phyloP scores from a whole-genome alignment of 2,888 invertebrate species.

The Cinara cedri region DNA sequence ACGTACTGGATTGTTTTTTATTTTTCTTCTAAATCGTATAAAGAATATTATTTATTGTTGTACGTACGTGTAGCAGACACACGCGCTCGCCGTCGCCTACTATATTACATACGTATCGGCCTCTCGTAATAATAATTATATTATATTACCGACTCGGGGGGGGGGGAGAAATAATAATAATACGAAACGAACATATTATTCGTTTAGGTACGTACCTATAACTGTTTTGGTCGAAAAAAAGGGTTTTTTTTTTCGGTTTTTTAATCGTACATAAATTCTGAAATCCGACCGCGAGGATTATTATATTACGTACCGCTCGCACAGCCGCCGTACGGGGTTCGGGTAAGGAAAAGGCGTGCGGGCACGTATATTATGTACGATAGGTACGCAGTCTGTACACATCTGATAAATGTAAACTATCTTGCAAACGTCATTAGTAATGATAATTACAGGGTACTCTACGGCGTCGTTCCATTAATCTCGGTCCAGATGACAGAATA shows the following conservation, averaged over 20 bases:
- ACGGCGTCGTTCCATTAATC: conserved; percentile 51
- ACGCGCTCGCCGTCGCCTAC: neutral
- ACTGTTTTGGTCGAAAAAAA: conserved; percentile 17
- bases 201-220: neutral
- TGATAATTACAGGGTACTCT: conserved; percentile 53
- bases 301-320: neutral
- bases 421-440: conserved; percentile 56
- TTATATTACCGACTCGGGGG: neutral
- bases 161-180: neutral
- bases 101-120: no score
- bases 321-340: conserved; percentile 5
- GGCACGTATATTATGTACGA: no score
- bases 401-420: conserved; percentile 56
- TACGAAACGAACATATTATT: neutral
- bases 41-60: conserved; percentile 34
- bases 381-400: neutral
- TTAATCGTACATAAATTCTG: conserved; percentile 50
- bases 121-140: conserved; percentile 27
- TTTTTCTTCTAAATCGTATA: conserved; percentile 11
- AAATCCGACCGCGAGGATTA: conserved; percentile 45
- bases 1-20: no score
- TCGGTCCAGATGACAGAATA: conserved; percentile 56
- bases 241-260: conserved; percentile 34
- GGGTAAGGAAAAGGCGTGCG: conserved; percentile 36
- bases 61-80: neutral